These are phyloP conservation scores for Progne subis DNA, from an alignment of 2,113 vertebrate genomes.

Conservation along the genomic window DNA sequence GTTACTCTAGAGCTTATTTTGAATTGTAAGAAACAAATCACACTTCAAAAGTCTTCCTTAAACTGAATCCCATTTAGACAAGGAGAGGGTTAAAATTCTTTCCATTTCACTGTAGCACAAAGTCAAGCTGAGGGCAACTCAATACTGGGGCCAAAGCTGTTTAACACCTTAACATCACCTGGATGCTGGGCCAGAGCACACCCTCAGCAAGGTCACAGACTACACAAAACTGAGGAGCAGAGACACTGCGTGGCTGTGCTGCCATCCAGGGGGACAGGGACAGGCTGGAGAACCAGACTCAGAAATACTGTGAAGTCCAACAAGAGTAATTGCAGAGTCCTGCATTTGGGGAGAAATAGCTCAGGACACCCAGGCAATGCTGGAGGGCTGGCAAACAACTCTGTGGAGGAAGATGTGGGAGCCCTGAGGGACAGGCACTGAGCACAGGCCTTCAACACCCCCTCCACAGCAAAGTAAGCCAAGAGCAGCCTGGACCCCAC, in stretches of 20 bases:
- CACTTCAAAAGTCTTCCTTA: neutral
- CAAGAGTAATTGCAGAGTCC: neutral
- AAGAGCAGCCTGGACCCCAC: neutral
- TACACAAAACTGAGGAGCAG: neutral
- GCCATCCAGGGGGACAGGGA: neutral
- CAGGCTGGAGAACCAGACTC: neutral
- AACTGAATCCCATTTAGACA: neutral
- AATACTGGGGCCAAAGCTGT: no score
- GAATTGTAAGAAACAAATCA: neutral
- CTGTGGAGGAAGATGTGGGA: neutral
- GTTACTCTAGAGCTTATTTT: neutral
- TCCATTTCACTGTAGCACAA: neutral
- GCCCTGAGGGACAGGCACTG: neutral
- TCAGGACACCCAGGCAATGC: neutral
- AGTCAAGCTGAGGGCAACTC: neutral
- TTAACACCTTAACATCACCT: neutral
- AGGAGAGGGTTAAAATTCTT: neutral
- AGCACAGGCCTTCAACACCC: rapidly evolving
- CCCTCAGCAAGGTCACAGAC: neutral
- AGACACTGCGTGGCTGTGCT: neutral
- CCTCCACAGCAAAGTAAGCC: neutral
- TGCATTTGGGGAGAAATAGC: neutral
- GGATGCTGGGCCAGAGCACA: neutral
- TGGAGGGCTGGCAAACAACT: neutral
- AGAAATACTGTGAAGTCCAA: neutral